Conservation (phyloP, 2,888 invertebrate species). For the Microdon myrmicae region DNA sequence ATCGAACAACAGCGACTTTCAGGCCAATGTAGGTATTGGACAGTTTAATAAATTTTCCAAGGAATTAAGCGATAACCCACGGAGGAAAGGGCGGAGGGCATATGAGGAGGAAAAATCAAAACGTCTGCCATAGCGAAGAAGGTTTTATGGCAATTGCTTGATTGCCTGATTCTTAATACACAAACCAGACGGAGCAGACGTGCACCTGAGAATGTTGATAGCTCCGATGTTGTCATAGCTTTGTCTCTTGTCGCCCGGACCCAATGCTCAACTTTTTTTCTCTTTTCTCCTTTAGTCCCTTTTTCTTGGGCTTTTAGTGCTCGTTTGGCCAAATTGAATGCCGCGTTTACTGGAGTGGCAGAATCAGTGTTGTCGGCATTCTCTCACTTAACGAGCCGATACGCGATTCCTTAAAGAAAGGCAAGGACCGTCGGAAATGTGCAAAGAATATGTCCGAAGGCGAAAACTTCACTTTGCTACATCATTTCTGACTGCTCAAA, state of each 20-base stretch:
- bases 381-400: slow-evolving; percentile 45
- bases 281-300: slow-evolving; percentile 1
- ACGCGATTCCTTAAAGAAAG: slow-evolving; percentile 35
- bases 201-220: slow-evolving; percentile 67
- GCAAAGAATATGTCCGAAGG: slow-evolving; percentile 44
- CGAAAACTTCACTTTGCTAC: slow-evolving; percentile 46
- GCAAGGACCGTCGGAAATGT: slow-evolving; percentile 30
- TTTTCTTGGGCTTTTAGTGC: slow-evolving; percentile 18
- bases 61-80: slow-evolving; percentile 47
- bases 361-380: slow-evolving; percentile 48
- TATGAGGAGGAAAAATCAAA: slow-evolving; percentile 15
- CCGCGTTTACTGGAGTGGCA: slow-evolving; percentile 38
- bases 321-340: slow-evolving; percentile 31
- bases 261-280: slow-evolving; percentile 4
- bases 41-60: slow-evolving; percentile 50
- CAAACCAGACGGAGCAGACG: slow-evolving; percentile 17
- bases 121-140: slow-evolving; percentile 7
- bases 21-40: slow-evolving; percentile 6
- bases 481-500: slow-evolving; percentile 21
- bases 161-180: slow-evolving; percentile 11
- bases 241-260: slow-evolving; percentile 3
- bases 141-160: slow-evolving; percentile 23
- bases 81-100: neutral
- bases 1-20: neutral
- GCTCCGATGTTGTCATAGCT: slow-evolving; percentile 46